These are phyloP conservation scores for Catalaphyllia jardinei DNA, from an alignment of 64 coral and sea anemone genomes.

Conservation along the genomic window DNA sequence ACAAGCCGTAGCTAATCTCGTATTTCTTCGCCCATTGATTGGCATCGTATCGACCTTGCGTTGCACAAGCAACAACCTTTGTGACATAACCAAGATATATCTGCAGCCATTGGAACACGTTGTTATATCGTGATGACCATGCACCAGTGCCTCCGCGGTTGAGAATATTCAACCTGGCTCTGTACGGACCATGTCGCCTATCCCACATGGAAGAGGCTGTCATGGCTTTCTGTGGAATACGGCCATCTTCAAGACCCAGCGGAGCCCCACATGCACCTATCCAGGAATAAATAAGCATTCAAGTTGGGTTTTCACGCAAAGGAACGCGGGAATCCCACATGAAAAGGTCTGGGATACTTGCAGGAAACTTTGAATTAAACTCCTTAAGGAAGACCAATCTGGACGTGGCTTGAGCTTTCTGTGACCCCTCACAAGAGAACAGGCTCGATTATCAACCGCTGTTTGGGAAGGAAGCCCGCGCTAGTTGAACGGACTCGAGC, in stretches of 20 bases:
- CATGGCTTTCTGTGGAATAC: constrained; percentile 38
- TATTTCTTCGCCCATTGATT: constrained; percentile 73
- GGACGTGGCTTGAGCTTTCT: too few relatives aligned
- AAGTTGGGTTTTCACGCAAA: not conserved
- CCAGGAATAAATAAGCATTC: not conserved
- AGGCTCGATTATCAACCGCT: too few relatives aligned
- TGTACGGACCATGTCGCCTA: constrained; percentile 39
- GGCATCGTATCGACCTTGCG: constrained; percentile 69
- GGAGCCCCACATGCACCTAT: constrained; percentile 49
- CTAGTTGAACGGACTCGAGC: too few relatives aligned
- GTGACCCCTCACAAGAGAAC: too few relatives aligned
- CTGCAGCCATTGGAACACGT: constrained; percentile 56
- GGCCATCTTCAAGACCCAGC: constrained; percentile 54
- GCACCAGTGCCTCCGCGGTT: constrained; percentile 46
- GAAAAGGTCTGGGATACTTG: too few relatives aligned
- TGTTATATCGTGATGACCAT: constrained; percentile 52
- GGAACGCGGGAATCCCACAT: too few relatives aligned
- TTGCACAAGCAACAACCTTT: constrained; percentile 41
- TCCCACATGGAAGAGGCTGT: constrained; percentile 57
- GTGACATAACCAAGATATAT: constrained; percentile 33
- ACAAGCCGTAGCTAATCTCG: constrained; percentile 44
- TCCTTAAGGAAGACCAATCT: too few relatives aligned
- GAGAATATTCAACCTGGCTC: constrained; percentile 46
- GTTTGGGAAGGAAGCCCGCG: too few relatives aligned
- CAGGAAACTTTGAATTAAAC: too few relatives aligned